Percentiles rank a stretch among this genome's conserved stretches.
Evolutionary conservation across 2,113 vertebrate genomes (phyloP).

Genomic region (Nesospiza acunhae): DNA sequence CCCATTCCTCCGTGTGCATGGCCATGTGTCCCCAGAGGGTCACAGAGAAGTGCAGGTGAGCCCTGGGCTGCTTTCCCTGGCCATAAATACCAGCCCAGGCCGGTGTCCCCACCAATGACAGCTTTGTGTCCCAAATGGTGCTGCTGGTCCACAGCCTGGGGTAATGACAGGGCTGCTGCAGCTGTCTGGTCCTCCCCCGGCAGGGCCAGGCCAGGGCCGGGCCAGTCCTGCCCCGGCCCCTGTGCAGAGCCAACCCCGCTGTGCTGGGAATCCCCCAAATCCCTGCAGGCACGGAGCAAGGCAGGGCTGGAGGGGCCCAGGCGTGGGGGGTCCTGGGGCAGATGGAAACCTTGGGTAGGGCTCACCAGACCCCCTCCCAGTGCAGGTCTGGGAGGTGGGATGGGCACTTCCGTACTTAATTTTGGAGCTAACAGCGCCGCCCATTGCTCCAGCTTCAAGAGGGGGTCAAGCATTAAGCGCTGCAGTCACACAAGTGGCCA

Average conservation of each 20-base stretch:
- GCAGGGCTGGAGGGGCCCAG: background rate
- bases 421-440: background rate
- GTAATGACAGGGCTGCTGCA: background rate
- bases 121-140: accelerated
- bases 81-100: background rate
- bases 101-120: background rate
- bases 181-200: background rate
- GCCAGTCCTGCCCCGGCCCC: background rate
- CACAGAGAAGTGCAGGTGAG: accelerated
- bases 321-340: background rate
- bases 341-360: background rate
- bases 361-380: accelerated
- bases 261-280: background rate
- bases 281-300: background rate
- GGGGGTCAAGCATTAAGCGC: accelerated
- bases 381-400: background rate
- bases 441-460: background rate
- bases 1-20: background rate
- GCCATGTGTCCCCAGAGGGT: background rate
- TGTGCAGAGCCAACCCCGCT: background rate
- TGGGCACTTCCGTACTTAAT: no score
- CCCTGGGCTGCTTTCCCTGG: background rate
- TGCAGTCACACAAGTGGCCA: background rate
- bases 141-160: background rate
- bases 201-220: background rate